Evolutionary conservation across 2,113 vertebrate species (phyloP).

Genomic region (Anoura caudifer): DNA sequence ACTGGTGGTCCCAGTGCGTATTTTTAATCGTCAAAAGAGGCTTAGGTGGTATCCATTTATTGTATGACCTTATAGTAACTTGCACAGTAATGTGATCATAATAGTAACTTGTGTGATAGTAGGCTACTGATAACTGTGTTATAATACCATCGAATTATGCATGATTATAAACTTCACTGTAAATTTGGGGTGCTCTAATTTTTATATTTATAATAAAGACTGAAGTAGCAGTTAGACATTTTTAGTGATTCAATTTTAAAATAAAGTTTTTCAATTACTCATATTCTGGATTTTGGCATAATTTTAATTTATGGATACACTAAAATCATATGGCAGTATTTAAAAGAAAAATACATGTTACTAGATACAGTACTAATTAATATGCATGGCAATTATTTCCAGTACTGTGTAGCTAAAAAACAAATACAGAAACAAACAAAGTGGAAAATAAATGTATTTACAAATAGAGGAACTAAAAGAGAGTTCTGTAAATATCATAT

Average conservation of each 20-base stretch:
- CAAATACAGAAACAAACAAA: neutral
- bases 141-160: neutral
- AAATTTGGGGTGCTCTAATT: neutral
- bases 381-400: neutral
- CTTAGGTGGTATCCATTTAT: neutral
- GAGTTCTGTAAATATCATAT: neutral
- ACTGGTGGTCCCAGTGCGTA: neutral
- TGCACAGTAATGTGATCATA: neutral
- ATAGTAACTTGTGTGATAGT: neutral
- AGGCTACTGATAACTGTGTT: neutral
- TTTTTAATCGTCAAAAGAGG: neutral
- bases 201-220: neutral
- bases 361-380: neutral
- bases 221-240: neutral
- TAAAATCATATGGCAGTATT: conserved; percentile 4
- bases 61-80: neutral
- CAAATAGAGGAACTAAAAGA: neutral
- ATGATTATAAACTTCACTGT: neutral
- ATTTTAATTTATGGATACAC: neutral
- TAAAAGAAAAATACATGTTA: conserved; percentile 22
- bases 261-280: neutral
- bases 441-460: neutral
- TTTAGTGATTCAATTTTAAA: neutral
- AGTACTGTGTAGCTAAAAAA: neutral
- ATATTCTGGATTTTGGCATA: conserved; percentile 1